Evolutionary conservation across 2,113 vertebrate genomes (phyloP).

Genomic region (Puntigrus tetrazona): DNA sequence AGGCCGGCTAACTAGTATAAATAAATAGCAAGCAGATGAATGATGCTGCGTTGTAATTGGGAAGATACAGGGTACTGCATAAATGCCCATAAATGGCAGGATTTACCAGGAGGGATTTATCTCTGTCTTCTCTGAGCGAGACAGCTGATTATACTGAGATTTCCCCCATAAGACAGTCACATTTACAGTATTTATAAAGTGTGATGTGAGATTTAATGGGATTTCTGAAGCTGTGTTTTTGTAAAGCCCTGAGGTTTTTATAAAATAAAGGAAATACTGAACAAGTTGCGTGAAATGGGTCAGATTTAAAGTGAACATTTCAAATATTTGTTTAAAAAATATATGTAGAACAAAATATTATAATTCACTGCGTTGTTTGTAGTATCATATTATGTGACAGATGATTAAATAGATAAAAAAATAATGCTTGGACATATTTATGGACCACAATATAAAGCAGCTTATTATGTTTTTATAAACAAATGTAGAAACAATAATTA

Average conservation of each 20-base stretch:
- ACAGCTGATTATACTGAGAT: constrained; percentile 6
- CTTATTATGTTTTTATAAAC: too few relatives aligned
- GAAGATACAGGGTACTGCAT: constrained; percentile 10
- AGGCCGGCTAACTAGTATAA: constrained; percentile 14
- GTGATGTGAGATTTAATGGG: constrained; percentile 13
- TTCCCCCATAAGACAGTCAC: constrained; percentile 3
- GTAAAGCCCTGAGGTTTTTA: constrained; percentile 46
- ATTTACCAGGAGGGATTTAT: background rate
- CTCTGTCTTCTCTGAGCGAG: background rate
- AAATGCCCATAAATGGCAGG: constrained; percentile 9
- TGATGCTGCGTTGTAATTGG: constrained; percentile 7
- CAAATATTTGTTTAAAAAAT: background rate
- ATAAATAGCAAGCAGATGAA: constrained; percentile 6
- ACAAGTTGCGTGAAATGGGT: constrained; percentile 1
- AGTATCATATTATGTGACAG: background rate
- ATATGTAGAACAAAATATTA: background rate
- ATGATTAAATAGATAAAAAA: background rate
- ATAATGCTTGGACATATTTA: background rate
- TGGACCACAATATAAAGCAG: background rate
- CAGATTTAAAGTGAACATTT: background rate
- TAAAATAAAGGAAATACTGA: constrained; percentile 44
- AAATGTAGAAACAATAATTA: too few relatives aligned
- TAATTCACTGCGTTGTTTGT: background rate
- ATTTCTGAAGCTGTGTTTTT: constrained; percentile 43
- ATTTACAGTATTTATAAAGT: constrained; percentile 13